Conservation (phyloP, 2,113 vertebrate genomes). For the Gymnobelideus leadbeateri region DNA sequence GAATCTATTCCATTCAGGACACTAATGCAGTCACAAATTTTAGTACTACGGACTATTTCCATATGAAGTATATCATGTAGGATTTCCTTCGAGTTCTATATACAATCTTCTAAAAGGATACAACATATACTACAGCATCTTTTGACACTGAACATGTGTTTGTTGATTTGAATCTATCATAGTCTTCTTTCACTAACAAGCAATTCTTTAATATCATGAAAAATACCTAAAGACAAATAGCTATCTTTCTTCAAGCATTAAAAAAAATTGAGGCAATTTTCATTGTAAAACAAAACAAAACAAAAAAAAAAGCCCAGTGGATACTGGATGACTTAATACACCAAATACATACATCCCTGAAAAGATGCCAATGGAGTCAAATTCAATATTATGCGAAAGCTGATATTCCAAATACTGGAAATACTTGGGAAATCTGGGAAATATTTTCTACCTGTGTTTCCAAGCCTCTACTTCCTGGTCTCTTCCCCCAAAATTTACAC, state of each 20-base stretch:
- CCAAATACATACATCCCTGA: not conserved
- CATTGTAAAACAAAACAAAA: no score
- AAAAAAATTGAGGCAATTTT: not conserved
- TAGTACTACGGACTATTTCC: not conserved
- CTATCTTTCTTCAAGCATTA: slow-evolving; percentile 39
- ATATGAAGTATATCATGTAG: not conserved
- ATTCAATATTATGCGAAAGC: not conserved
- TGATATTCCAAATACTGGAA: not conserved
- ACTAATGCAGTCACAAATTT: not conserved
- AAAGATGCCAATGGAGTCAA: not conserved
- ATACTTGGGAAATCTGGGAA: not conserved
- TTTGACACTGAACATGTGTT: not conserved
- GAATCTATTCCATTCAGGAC: not conserved
- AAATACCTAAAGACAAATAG: slow-evolving; percentile 14
- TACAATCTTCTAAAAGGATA: not conserved
- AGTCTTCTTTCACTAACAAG: slow-evolving; percentile 33
- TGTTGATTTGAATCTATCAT: not conserved
- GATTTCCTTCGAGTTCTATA: slow-evolving; percentile 1
- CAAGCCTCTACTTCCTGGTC: not conserved
- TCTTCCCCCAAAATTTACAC: not conserved
- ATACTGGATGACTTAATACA: not conserved
- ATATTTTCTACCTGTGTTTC: not conserved
- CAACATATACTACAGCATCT: not conserved
- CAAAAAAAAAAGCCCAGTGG: not conserved
- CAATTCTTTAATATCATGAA: slow-evolving; percentile 40